Conservation (phyloP, 35 echinoderm and acorn worm species). For the Anneissia japonica region DNA sequence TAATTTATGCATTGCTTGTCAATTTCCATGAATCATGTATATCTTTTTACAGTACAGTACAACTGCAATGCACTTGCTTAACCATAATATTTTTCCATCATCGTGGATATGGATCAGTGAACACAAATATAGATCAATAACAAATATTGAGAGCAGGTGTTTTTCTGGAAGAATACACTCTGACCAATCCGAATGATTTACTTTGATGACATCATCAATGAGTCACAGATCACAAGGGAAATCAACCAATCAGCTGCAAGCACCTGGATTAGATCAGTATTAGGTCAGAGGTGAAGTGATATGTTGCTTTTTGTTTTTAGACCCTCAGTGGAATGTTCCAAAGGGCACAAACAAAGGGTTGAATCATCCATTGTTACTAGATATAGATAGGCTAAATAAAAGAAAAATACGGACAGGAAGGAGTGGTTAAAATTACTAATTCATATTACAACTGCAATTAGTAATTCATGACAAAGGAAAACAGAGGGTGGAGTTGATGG, state of each 20-base stretch:
- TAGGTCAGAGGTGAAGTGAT: background rate
- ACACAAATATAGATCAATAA: constrained; percentile 2
- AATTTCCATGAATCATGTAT: background rate
- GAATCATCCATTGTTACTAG: background rate
- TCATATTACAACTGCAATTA: too few species aligned
- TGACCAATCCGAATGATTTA: background rate
- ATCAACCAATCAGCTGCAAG: background rate
- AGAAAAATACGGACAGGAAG: background rate
- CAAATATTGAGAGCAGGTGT: background rate
- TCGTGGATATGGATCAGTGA: background rate
- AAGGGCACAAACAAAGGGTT: background rate
- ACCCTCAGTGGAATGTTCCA: background rate
- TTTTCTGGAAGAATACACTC: background rate
- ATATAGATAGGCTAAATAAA: background rate
- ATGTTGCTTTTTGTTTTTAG: background rate
- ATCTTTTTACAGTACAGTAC: background rate
- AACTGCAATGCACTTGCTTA: background rate
- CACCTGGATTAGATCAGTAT: background rate
- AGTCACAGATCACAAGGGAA: background rate
- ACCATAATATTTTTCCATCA: background rate
- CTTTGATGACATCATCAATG: background rate
- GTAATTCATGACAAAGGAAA: background rate
- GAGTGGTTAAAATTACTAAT: background rate
- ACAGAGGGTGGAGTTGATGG: background rate
- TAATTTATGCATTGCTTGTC: background rate